phyloP scores from a whole-genome alignment of 1,140 invertebrate species.

The Amphibalanus amphitrite region DNA sequence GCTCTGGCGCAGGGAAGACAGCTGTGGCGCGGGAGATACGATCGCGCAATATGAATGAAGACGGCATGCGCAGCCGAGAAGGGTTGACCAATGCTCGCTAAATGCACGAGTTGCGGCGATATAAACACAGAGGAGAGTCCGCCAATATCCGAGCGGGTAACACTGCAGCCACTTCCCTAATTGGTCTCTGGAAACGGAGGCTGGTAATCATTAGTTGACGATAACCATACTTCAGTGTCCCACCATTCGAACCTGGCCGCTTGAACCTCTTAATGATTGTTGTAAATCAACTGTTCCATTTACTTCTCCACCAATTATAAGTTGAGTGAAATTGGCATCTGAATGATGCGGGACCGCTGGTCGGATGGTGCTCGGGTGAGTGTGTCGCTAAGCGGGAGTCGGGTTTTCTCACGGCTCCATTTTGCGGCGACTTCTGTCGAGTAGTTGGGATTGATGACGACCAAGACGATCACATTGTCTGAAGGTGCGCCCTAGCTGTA shows the following conservation, averaged over 20 bases:
- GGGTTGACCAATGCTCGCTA: neutral
- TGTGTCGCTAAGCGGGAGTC: too few relatives aligned
- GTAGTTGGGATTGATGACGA: too few relatives aligned
- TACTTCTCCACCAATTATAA: neutral
- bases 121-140: neutral
- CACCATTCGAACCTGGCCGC: neutral
- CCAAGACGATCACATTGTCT: too few relatives aligned
- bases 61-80: too few relatives aligned
- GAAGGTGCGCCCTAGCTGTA: too few relatives aligned
- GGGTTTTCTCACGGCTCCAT: too few relatives aligned
- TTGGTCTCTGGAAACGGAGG: neutral
- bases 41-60: too few relatives aligned
- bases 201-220: neutral
- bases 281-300: neutral
- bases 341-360: neutral
- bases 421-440: too few relatives aligned
- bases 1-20: too few relatives aligned
- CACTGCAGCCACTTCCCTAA: neutral
- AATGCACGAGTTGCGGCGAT: neutral
- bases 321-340: neutral
- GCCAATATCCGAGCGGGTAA: too few relatives aligned
- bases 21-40: too few relatives aligned
- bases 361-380: too few relatives aligned
- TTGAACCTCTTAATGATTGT: neutral
- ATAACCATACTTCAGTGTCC: neutral